These are phyloP conservation scores for Palaemon carinicauda DNA, from an alignment of 1,140 invertebrate species.

Conservation along the genomic window DNA sequence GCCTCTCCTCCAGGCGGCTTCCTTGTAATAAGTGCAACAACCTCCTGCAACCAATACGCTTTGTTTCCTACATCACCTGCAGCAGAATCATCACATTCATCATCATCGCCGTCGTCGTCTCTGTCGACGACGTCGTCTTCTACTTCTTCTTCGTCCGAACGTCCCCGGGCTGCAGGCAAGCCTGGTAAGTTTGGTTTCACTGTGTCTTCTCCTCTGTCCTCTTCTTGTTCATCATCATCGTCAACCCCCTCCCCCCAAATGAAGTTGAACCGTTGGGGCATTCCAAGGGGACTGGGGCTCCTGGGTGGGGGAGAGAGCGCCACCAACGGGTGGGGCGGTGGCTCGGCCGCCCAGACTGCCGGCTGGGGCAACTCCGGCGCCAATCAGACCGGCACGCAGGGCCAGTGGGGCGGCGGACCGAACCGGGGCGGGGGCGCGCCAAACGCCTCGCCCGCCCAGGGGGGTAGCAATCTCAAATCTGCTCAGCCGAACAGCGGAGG, in stretches of 20 bases:
- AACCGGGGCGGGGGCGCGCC: slow-evolving; percentile 51
- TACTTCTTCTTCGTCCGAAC: not conserved
- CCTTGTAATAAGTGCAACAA: slow-evolving; percentile 52
- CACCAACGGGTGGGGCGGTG: slow-evolving; percentile 59
- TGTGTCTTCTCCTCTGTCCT: not conserved
- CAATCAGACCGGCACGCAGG: slow-evolving; percentile 48
- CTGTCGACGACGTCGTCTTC: too few species aligned
- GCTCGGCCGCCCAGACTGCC: slow-evolving; percentile 53
- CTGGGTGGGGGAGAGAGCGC: slow-evolving; percentile 57
- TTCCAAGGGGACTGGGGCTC: slow-evolving; percentile 58
- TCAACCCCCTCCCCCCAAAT: slow-evolving; percentile 29
- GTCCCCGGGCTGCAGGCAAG: slow-evolving; percentile 54
- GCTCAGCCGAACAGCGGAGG: slow-evolving; percentile 49
- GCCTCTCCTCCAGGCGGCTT: not conserved
- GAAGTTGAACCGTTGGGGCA: slow-evolving; percentile 59
- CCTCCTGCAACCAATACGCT: slow-evolving; percentile 59
- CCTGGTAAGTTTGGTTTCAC: slow-evolving; percentile 55
- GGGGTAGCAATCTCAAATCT: slow-evolving; percentile 45
- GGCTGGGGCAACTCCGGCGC: slow-evolving; percentile 55
- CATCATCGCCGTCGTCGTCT: too few species aligned
- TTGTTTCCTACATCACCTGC: slow-evolving; percentile 56
- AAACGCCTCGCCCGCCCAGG: slow-evolving; percentile 40
- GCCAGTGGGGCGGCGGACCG: slow-evolving; percentile 58
- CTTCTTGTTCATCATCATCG: too few species aligned
- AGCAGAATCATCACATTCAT: not conserved